These are phyloP conservation scores for Episyrphus balteatus DNA, from an alignment of 1,140 invertebrate genomes.

Conservation along the genomic window DNA sequence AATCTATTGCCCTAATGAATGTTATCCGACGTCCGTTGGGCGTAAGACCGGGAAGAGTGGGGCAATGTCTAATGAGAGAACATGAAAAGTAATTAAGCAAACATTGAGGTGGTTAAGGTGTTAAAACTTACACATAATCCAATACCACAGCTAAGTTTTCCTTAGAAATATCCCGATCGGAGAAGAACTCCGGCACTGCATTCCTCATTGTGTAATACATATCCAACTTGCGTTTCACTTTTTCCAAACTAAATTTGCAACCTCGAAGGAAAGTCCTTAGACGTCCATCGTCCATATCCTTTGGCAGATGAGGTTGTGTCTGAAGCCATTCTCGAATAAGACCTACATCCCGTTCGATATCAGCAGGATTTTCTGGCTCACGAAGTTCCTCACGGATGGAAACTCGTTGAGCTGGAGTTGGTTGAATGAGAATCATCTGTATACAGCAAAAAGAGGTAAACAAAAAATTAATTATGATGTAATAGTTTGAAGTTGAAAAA, in stretches of 20 bases:
- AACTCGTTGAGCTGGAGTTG: slow-evolving; percentile 58
- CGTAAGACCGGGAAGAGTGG: slow-evolving; percentile 64
- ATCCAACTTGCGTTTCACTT: slow-evolving; percentile 70
- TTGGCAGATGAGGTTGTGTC: slow-evolving; percentile 59
- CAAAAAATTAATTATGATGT: neutral
- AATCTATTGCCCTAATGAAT: slow-evolving; percentile 52
- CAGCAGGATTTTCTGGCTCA: slow-evolving; percentile 48
- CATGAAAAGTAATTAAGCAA: neutral
- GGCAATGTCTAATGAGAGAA: slow-evolving; percentile 49
- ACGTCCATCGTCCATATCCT: slow-evolving; percentile 54
- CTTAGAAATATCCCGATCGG: slow-evolving; percentile 56
- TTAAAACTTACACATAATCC: slow-evolving; percentile 53
- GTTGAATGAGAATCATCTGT: slow-evolving; percentile 64
- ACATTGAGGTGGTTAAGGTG: neutral
- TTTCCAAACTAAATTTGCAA: slow-evolving; percentile 72
- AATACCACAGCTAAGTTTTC: slow-evolving; percentile 59
- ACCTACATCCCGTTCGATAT: slow-evolving; percentile 50
- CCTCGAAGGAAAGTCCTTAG: slow-evolving; percentile 67
- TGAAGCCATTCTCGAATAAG: slow-evolving; percentile 57
- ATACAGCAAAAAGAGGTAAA: neutral
- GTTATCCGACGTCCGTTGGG: slow-evolving; percentile 64
- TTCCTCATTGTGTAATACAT: slow-evolving; percentile 68
- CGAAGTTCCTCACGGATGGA: slow-evolving; percentile 65
- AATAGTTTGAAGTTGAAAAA: neutral
- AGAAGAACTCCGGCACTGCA: slow-evolving; percentile 72